Conservation (phyloP, 1,140 invertebrate genomes). For the Hylyphantes graminicola region DNA sequence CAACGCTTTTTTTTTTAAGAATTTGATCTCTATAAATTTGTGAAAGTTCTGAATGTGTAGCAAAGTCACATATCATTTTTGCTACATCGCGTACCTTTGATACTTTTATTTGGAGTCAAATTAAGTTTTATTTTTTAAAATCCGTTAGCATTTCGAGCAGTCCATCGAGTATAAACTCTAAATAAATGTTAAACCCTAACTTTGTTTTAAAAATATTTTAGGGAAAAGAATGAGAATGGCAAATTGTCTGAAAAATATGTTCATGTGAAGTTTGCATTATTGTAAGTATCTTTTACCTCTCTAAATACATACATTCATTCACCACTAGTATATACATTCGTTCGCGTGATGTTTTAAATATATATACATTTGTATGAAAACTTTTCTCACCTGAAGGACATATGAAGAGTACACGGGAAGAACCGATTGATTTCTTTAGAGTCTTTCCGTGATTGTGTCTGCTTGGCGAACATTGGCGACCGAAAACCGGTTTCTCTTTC, state of each 20-base stretch:
- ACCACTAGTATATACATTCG: background rate
- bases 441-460: too few species aligned
- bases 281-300: conserved; percentile 8
- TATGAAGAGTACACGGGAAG: too few species aligned
- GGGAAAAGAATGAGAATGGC: conserved; percentile 13
- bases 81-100: too few species aligned
- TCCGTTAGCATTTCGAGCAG: background rate
- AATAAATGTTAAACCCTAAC: background rate
- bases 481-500: too few species aligned
- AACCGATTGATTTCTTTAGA: too few species aligned
- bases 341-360: background rate
- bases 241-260: background rate
- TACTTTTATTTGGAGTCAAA: too few species aligned
- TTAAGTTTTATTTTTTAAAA: background rate
- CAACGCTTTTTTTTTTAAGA: too few species aligned
- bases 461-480: too few species aligned
- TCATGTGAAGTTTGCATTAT: conserved; percentile 32
- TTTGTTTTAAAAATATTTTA: background rate
- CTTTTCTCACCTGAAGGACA: too few species aligned
- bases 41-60: too few species aligned
- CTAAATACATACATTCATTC: background rate
- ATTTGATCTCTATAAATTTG: too few species aligned
- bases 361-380: background rate
- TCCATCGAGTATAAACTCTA: background rate
- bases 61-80: too few species aligned